Conservation (phyloP, 2,113 vertebrate species). For the Aplodontia rufa region DNA sequence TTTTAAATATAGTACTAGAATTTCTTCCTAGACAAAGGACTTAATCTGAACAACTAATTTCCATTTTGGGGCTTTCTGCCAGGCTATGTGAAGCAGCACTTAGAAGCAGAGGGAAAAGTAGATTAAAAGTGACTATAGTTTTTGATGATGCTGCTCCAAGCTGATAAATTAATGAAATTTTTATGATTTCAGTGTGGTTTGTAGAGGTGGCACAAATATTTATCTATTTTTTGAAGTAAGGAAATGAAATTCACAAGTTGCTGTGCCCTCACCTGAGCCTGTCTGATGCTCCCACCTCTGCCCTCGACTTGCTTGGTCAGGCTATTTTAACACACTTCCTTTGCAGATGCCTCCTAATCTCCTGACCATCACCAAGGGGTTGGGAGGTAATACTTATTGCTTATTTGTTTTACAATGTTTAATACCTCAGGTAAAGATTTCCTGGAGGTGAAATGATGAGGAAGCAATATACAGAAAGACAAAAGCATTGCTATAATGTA, state of each 20-base stretch:
- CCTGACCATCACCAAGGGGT: rapidly evolving
- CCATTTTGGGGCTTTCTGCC: slow-evolving; percentile 64
- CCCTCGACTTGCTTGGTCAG: background rate
- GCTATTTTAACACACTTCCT: background rate
- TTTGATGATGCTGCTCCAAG: slow-evolving; percentile 74
- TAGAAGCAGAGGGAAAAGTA: slow-evolving; percentile 52
- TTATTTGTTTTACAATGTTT: background rate
- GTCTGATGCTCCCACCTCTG: rapidly evolving
- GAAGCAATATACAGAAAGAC: background rate
- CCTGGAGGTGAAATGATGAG: background rate
- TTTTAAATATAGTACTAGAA: slow-evolving; percentile 74
- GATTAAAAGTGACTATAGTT: slow-evolving; percentile 70
- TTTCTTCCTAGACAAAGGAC: slow-evolving; percentile 65
- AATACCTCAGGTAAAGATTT: background rate
- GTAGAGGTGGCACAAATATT: slow-evolving; percentile 54
- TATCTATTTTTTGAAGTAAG: background rate
- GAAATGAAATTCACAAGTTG: background rate
- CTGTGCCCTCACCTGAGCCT: background rate
- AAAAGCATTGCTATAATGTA: background rate
- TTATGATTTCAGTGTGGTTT: slow-evolving; percentile 54
- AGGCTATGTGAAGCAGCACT: slow-evolving; percentile 41
- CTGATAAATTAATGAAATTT: slow-evolving; percentile 64
- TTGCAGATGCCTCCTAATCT: background rate
- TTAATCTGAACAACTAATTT: slow-evolving; percentile 79
- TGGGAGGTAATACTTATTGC: background rate